Evolutionary conservation across 2,113 vertebrate species (phyloP), one percentile per base, ranked within the genome.

Genomic region (Reinhardtius hippoglossoides): DNA sequence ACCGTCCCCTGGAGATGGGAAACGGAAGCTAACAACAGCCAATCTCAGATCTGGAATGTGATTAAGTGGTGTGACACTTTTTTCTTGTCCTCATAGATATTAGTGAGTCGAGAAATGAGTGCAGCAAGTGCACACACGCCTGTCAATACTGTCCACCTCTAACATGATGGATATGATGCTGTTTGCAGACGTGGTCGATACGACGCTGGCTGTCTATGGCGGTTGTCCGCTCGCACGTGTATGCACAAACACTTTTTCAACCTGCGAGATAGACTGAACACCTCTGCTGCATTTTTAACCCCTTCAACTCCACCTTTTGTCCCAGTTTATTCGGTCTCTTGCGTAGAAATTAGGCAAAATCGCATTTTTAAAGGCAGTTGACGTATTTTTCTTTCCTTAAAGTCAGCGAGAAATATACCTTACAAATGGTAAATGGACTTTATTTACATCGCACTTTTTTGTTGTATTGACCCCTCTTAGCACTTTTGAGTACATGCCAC

Each of bases 11-110:
- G 9, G 69, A 82, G 73, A 67, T 21, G 64, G 78, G 68, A 68
- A 76, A 76, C 70, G 71, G 67, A 75, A 71, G 57, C 46, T 26
- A 56, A 68, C 52, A 26, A 48, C 52, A 80, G 70, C 23, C 78
- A 83, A 82, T 76, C 79, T 73, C 62, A 67, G 54, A 70, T 73
- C 52, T 84, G 75, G 37, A 56, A 71, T 80, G 62, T 83, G 79
- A 91, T 77, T 77, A 57, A 81, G 84, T 68, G 14, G 12, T 58
- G 9, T 58, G 35, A n/a, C 7, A n/a, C 15, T 16, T 18, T 0
- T 31, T 61, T 48, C 61, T 58, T 65, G 15, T 31, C 24, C 13
- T 57, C 56, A 13, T 37, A 54, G 54, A 75, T 62, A 40, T 60
- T 26, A 31, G 48, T 21, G 50, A 52, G 46, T 48, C 0, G 0